A percentile compares a stretch with the other conserved stretches of the same genome.
Conservation (phyloP, 2,888 invertebrate genomes). For the Dermolepida albohirtum region DNA sequence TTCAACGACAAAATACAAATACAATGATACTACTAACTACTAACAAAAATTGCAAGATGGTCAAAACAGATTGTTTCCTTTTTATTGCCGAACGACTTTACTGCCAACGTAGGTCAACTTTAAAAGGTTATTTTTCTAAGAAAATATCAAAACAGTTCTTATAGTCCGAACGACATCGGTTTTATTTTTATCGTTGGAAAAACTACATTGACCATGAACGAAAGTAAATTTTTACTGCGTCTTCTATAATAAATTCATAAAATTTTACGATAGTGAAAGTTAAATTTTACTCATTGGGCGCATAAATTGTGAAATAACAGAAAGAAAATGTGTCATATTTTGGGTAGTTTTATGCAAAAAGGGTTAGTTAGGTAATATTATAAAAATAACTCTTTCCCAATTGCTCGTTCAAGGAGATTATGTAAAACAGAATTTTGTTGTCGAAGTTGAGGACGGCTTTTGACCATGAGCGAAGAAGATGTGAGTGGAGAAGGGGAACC, state of each 20-base stretch:
- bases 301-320: no score
- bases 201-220: constrained; percentile 9
- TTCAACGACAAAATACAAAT: background rate
- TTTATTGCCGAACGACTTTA: background rate
- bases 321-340: constrained; percentile 18
- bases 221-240: constrained; percentile 35
- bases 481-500: constrained; percentile 18
- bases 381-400: constrained; percentile 36
- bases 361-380: constrained; percentile 33
- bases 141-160: background rate
- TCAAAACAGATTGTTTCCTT: no score
- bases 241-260: constrained; percentile 28
- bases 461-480: constrained; percentile 34
- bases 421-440: no score
- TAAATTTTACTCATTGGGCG: background rate
- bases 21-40: no score
- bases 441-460: constrained; percentile 13
- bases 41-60: no score
- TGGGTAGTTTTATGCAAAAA: constrained; percentile 27
- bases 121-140: background rate
- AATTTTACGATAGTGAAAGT: constrained; percentile 41
- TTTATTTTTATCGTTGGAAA: constrained; percentile 12
- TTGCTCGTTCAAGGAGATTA: background rate
- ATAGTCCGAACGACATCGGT: constrained; percentile 4
- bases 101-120: background rate